Evolutionary conservation across 2,797 vertebrate species (phyloP).

Genomic region (Picus viridis): DNA sequence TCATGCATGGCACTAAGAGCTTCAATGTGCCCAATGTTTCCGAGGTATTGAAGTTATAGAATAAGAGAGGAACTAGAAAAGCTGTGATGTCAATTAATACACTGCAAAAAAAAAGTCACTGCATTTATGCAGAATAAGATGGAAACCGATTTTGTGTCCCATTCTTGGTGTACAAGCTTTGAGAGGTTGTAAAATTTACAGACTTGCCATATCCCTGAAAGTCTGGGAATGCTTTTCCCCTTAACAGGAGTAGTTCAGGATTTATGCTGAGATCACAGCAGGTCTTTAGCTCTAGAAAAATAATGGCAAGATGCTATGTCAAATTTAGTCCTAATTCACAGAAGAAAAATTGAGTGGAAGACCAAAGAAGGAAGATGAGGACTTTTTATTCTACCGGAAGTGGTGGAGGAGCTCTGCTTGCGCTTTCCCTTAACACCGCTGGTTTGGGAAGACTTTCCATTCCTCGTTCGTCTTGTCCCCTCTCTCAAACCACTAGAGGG

Average conservation of each 20-base stretch:
- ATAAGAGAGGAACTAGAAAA: background rate
- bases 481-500: conserved; percentile 60
- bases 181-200: background rate
- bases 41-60: background rate
- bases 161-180: background rate
- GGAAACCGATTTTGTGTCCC: background rate
- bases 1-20: background rate
- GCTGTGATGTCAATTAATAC: background rate
- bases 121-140: background rate
- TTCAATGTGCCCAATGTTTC: background rate
- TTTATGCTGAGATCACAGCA: background rate
- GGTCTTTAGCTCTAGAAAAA: background rate
- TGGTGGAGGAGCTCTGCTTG: background rate
- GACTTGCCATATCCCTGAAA: accelerated
- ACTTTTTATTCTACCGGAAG: background rate
- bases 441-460: background rate
- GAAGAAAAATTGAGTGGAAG: background rate
- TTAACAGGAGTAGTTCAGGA: background rate
- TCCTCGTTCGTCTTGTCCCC: background rate
- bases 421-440: background rate
- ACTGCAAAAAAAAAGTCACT: background rate
- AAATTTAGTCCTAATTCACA: background rate
- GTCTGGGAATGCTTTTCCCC: background rate
- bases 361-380: background rate
- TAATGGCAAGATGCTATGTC: background rate